Base-by-base conservation (phyloP, 2,797 vertebrate genomes). In the Sebastiscus albofasciatus region DNA sequence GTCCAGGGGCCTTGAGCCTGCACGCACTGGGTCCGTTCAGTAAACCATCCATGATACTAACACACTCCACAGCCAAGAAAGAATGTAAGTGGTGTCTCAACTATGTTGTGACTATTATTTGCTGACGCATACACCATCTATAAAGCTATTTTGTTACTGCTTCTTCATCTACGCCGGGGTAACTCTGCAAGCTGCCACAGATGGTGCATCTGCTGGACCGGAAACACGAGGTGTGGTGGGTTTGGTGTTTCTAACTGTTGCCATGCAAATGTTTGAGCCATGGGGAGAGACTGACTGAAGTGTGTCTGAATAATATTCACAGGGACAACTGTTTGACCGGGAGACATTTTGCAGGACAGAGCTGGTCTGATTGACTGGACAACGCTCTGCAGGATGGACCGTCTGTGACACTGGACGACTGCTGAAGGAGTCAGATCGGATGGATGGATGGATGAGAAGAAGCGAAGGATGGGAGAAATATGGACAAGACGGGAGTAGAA, bases 191-290 rank as follows among this genome's bases (percentile, higher is more conserved):
- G 82, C 79, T 80, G 83, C 82, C 85, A 87, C 90, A 90, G 87
- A 89, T 88, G 86, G 88, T 52, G 52, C 33, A 81, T 79, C 77
- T 90, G 80, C 80, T 90, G 75, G 75, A 81, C 69, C 85, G 77
- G 72, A 90, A 91, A 88, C 78, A 75, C 7, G 6, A 88, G 79
- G 71, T 81, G 78, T 79, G 83, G 72, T 80, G 79, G 71, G 70
- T 65, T 78, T 68, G 84, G 70, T 75, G 80, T 75, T 78, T 87
- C 69, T 69, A 83, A 64, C n/a, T 85, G 81, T 77, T 88, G 89
- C 87, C 85, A 90, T 69, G 87, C 68, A 12, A 84, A 20, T 75
- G 74, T 72, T 66, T 73, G 80, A 81, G 59, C 18, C 58, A 20
- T 5, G 58, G 58, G 33, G 33, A 65, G 62, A 65, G 70, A 75